Conservation (phyloP, 1,140 invertebrate genomes). For the Ips typographus region DNA sequence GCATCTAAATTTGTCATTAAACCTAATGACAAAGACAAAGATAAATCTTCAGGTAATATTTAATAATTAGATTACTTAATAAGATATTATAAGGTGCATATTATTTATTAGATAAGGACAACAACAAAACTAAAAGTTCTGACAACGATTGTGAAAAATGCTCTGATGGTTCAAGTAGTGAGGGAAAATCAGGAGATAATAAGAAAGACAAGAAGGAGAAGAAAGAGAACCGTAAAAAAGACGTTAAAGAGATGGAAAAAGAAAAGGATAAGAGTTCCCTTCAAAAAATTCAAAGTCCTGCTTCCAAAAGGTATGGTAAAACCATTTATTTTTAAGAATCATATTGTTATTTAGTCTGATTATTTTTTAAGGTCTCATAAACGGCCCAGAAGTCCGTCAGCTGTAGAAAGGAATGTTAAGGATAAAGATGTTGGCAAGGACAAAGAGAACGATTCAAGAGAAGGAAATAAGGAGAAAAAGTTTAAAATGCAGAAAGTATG, state of each 20-base stretch:
- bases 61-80: neutral
- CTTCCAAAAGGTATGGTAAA: constrained; percentile 37
- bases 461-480: constrained; percentile 47
- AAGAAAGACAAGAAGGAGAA: constrained; percentile 56
- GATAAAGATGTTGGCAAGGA: constrained; percentile 50
- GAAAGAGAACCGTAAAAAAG: constrained; percentile 51
- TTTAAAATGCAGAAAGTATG: constrained; percentile 50
- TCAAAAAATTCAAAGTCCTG: constrained; percentile 34
- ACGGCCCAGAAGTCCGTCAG: constrained; percentile 53
- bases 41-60: constrained; percentile 15
- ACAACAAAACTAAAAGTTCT: constrained; percentile 60
- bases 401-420: constrained; percentile 47
- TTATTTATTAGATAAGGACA: constrained; percentile 55
- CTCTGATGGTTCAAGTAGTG: constrained; percentile 47
- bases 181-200: constrained; percentile 60
- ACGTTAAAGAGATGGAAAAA: constrained; percentile 50
- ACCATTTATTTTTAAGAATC: no score
- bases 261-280: constrained; percentile 49
- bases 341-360: no score
- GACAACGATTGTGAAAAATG: constrained; percentile 56
- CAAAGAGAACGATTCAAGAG: constrained; percentile 50
- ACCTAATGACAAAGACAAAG: constrained; percentile 43
- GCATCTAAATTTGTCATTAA: constrained; percentile 22
- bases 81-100: constrained; percentile 36
- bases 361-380: constrained; percentile 50